A percentile compares a stretch with the other conserved stretches of the same genome.
Evolutionary conservation across 2,797 vertebrate species (phyloP).

Genomic region (Pseudotriccus pelzelni): DNA sequence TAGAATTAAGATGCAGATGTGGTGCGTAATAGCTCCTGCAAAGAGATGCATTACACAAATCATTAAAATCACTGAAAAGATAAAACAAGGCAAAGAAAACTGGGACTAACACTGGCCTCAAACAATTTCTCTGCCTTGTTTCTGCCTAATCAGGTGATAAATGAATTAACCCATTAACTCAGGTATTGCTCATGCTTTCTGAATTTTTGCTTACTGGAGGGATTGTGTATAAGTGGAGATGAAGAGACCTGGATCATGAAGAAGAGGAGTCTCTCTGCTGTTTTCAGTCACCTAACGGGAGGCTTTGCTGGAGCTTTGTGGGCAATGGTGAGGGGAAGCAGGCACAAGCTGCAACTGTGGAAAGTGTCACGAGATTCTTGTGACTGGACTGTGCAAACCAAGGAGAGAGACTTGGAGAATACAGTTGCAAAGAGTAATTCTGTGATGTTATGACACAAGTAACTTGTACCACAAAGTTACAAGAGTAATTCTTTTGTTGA

Average conservation of each 20-base stretch:
- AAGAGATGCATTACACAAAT: background rate
- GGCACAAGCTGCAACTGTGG: accelerated
- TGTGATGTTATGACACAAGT: background rate
- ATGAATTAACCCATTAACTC: background rate
- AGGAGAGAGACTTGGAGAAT: too few relatives aligned
- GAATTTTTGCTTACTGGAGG: background rate
- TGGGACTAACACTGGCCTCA: background rate
- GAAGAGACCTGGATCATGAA: background rate
- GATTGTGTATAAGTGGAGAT: background rate
- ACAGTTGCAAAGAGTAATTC: background rate
- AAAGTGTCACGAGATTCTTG: accelerated
- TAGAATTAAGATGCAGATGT: background rate
- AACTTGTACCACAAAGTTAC: background rate
- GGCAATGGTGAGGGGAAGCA: background rate
- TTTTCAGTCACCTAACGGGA: accelerated
- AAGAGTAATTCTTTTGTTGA: background rate
- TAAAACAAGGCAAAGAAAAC: background rate
- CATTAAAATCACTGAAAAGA: conserved; percentile 7
- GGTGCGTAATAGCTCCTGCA: background rate
- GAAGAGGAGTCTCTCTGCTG: background rate
- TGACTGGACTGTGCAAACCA: accelerated
- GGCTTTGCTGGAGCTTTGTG: background rate
- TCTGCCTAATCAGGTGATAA: background rate
- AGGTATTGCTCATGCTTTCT: background rate
- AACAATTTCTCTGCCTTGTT: background rate